phyloP scores from a whole-genome alignment of 2,888 invertebrate species.

The Timema cristinae region DNA sequence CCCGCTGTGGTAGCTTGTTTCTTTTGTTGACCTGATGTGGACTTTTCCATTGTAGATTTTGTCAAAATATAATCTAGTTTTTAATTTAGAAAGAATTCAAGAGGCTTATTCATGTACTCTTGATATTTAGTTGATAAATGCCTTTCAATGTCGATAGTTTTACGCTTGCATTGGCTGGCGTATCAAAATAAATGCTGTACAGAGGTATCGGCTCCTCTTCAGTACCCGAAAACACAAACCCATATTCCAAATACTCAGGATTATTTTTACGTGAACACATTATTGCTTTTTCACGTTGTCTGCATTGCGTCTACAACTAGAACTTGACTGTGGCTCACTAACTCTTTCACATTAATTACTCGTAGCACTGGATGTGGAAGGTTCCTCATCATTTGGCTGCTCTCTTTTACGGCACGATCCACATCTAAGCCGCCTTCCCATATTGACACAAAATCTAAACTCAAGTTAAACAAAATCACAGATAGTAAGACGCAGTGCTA shows the following conservation, averaged over 20 bases:
- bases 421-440: too few relatives aligned
- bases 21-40: neutral
- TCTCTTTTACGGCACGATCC: too few relatives aligned
- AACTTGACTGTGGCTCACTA: neutral
- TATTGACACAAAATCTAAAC: too few relatives aligned
- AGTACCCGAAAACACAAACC: neutral
- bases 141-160: neutral
- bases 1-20: neutral
- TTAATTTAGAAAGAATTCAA: too few relatives aligned
- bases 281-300: neutral
- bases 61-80: neutral
- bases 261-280: neutral
- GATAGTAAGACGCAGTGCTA: too few relatives aligned
- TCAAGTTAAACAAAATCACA: too few relatives aligned
- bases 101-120: neutral
- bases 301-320: neutral
- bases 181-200: neutral
- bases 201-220: neutral
- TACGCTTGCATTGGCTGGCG: neutral
- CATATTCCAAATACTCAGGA: neutral
- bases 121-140: neutral
- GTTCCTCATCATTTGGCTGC: too few relatives aligned
- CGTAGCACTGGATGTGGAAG: neutral
- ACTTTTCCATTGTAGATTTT: slow-evolving; percentile 2
- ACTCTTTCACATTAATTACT: neutral